Conservation (phyloP, 2,888 invertebrate species). For the Drosophila ochracea region DNA sequence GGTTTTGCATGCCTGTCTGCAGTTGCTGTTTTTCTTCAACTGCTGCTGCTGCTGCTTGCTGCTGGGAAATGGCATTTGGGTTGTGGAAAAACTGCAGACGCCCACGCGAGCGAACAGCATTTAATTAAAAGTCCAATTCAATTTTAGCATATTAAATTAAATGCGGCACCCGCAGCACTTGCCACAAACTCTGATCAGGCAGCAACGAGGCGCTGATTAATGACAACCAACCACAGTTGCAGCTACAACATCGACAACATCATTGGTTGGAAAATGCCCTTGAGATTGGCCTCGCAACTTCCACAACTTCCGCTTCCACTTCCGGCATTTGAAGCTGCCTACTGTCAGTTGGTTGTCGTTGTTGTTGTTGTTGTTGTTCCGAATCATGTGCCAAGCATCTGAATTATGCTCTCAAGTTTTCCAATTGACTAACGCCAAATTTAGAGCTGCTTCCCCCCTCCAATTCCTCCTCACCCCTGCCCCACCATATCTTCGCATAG, state of each 20-base stretch:
- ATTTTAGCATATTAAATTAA: conserved; percentile 76
- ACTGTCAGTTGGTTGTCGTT: neutral
- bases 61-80: neutral
- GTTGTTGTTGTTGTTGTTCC: conserved; percentile 18
- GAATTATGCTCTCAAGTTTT: conserved; percentile 64
- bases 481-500: neutral
- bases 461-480: neutral
- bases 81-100: conserved; percentile 36
- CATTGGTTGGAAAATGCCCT: conserved; percentile 58
- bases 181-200: conserved; percentile 37
- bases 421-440: conserved; percentile 65
- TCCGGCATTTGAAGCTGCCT: conserved; percentile 62
- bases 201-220: conserved; percentile 27
- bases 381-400: conserved; percentile 61
- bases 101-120: conserved; percentile 48
- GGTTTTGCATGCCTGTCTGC: conserved; percentile 55
- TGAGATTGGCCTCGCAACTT: conserved; percentile 67
- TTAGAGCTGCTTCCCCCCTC: conserved; percentile 32
- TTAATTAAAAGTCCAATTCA: conserved; percentile 79
- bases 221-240: conserved; percentile 12
- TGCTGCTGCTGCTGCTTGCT: conserved; percentile 9
- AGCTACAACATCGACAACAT: neutral
- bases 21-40: conserved; percentile 17
- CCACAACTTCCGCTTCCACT: conserved; percentile 71
- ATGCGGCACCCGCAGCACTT: conserved; percentile 38